These are phyloP conservation scores for Orussus abietinus DNA, from an alignment of 1,140 invertebrate species.

Conservation along the genomic window DNA sequence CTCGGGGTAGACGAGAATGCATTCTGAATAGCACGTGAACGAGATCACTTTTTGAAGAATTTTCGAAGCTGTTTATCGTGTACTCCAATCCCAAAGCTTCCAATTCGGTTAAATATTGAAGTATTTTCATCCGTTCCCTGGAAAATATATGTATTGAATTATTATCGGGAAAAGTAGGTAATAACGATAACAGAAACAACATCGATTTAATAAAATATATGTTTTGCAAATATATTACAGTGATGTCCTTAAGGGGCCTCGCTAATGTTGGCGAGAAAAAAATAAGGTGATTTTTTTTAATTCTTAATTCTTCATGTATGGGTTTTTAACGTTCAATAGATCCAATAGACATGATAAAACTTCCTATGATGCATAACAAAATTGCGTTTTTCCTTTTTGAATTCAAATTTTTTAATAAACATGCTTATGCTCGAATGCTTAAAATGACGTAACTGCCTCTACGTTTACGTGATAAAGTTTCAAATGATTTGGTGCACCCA, in stretches of 20 bases:
- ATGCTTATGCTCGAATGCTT: not conserved
- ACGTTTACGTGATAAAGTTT: constrained; percentile 4
- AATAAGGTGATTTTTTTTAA: no score
- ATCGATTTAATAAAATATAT: no score
- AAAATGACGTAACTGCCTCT: no score
- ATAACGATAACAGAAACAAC: constrained; percentile 10
- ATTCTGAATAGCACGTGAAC: constrained; percentile 35
- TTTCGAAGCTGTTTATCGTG: constrained; percentile 36
- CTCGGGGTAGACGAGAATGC: constrained; percentile 21
- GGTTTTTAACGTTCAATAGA: no score
- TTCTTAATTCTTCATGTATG: no score
- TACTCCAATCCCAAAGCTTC: constrained; percentile 47
- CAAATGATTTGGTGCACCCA: not conserved
- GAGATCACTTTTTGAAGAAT: constrained; percentile 36
- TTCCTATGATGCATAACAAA: no score
- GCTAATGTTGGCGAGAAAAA: no score
- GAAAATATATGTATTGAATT: constrained; percentile 15
- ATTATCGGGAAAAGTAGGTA: constrained; percentile 2
- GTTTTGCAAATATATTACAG: no score
- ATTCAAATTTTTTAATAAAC: not conserved
- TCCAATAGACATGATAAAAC: no score
- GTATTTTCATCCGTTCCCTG: constrained; percentile 38
- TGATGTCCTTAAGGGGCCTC: no score
- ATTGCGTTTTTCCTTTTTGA: no score
- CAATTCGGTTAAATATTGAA: constrained; percentile 45